Percentiles rank a stretch among this genome's conserved stretches.
phyloP scores from a whole-genome alignment of 2,797 vertebrate genomes.

The Falco berigora region DNA sequence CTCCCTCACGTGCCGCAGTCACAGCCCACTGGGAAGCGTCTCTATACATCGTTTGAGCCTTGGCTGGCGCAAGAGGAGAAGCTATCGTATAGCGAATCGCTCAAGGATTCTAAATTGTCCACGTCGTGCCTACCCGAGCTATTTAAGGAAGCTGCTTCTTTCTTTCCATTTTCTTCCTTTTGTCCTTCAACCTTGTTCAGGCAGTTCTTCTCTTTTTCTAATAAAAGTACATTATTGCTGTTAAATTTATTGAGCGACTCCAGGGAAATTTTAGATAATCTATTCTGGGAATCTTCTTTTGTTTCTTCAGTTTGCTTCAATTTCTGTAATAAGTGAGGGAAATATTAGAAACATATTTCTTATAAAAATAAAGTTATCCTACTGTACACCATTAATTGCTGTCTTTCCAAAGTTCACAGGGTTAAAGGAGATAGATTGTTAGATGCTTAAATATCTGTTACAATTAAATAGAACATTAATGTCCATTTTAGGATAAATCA shows the following conservation, averaged over 20 bases:
- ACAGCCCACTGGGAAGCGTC: not conserved
- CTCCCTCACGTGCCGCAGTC: not conserved
- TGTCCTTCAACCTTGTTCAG: constrained; percentile 59
- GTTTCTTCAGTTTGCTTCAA: constrained; percentile 76
- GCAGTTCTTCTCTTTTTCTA: constrained; percentile 66
- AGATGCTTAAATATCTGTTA: constrained; percentile 47
- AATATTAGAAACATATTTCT: constrained; percentile 70
- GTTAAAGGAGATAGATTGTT: constrained; percentile 50
- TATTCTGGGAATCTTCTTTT: constrained; percentile 64
- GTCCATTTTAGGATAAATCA: constrained; percentile 67
- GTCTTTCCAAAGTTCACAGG: constrained; percentile 17
- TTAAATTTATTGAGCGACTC: constrained; percentile 85
- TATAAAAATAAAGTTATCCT: constrained; percentile 60
- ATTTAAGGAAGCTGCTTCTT: constrained; percentile 69
- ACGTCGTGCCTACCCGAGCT: constrained; percentile 64
- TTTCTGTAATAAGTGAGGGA: constrained; percentile 75
- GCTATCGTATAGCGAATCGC: constrained; percentile 88
- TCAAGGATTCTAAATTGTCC: constrained; percentile 80
- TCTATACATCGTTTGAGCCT: constrained; percentile 79
- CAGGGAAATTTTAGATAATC: constrained; percentile 76
- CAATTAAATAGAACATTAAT: constrained; percentile 65
- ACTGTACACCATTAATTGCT: constrained; percentile 44
- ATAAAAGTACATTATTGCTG: constrained; percentile 71
- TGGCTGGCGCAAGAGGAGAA: constrained; percentile 88
- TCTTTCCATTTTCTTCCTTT: constrained; percentile 66